Conservation (phyloP, 2,113 vertebrate genomes). For the Meles meles region DNA sequence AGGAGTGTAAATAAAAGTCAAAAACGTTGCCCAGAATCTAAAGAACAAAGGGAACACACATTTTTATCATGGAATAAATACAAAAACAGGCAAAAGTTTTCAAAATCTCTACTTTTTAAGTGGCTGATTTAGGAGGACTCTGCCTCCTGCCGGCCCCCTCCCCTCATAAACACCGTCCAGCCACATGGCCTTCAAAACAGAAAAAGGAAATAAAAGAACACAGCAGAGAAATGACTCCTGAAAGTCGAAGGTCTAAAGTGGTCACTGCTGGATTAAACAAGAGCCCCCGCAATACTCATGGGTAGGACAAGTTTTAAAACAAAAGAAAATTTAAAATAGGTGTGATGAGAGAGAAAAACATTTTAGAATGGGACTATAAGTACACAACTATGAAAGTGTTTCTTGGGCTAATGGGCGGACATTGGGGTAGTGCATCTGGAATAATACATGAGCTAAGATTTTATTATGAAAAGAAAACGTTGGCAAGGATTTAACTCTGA, state of each 20-base stretch:
- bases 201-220: background rate
- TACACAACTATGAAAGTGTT: background rate
- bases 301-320: background rate
- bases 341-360: background rate
- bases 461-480: background rate
- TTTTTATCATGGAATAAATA: background rate
- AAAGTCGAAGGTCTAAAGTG: background rate
- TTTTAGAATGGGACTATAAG: background rate
- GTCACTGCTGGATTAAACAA: background rate
- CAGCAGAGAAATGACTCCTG: background rate
- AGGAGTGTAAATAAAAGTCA: conserved; percentile 7
- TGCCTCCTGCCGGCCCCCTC: background rate
- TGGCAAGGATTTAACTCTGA: background rate
- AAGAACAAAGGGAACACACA: conserved; percentile 9
- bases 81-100: background rate
- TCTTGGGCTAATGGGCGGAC: background rate
- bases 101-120: background rate
- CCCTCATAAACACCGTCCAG: background rate
- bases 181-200: background rate
- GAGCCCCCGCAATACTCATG: background rate
- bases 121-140: background rate
- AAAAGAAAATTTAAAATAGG: background rate
- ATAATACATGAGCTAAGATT: background rate
- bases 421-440: background rate
- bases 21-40: background rate